These are phyloP conservation scores for Paragorgia papillata DNA, from an alignment of 92 coral and sea anemone genomes.

Conservation along the genomic window DNA sequence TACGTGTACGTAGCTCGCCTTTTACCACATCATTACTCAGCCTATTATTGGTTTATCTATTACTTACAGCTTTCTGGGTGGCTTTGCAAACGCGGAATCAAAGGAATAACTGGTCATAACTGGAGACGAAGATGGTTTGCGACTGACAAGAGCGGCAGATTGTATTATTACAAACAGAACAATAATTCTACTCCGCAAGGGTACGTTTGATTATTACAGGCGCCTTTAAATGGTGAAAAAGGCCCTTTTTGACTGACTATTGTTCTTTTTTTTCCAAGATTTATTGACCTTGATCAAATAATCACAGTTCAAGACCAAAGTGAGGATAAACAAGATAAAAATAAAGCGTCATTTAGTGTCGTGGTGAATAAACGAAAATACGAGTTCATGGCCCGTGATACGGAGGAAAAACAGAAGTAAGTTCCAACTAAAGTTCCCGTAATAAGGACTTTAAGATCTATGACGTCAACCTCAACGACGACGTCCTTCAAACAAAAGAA, in stretches of 20 bases:
- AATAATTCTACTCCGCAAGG: slow-evolving; percentile 90
- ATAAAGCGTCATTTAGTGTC: slow-evolving; percentile 85
- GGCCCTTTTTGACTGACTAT: too few relatives aligned
- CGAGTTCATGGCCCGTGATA: slow-evolving; percentile 94
- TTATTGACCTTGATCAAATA: slow-evolving; percentile 85
- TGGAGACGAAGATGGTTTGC: slow-evolving; percentile 99
- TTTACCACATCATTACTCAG: too few relatives aligned
- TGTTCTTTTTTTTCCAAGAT: slow-evolving; percentile 45
- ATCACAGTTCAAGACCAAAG: slow-evolving; percentile 89
- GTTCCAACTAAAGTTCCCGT: too few relatives aligned
- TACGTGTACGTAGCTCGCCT: too few relatives aligned
- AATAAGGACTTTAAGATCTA: too few relatives aligned
- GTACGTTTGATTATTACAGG: slow-evolving; percentile 47
- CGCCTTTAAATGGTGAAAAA: too few relatives aligned
- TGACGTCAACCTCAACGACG: too few relatives aligned
- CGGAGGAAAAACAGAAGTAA: slow-evolving; percentile 90
- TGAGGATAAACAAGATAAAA: slow-evolving; percentile 73
- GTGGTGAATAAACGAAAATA: slow-evolving; percentile 74
- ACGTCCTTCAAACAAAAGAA: too few relatives aligned
- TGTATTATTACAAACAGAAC: slow-evolving; percentile 89
- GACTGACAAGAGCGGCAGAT: slow-evolving; percentile 83
- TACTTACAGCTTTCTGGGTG: slow-evolving; percentile 83
- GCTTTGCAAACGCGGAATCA: slow-evolving; percentile 95
- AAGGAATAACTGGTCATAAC: slow-evolving; percentile 75
- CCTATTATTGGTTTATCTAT: neutral